Conservation (phyloP, 2,113 vertebrate genomes). For the Colinus virginianus region DNA sequence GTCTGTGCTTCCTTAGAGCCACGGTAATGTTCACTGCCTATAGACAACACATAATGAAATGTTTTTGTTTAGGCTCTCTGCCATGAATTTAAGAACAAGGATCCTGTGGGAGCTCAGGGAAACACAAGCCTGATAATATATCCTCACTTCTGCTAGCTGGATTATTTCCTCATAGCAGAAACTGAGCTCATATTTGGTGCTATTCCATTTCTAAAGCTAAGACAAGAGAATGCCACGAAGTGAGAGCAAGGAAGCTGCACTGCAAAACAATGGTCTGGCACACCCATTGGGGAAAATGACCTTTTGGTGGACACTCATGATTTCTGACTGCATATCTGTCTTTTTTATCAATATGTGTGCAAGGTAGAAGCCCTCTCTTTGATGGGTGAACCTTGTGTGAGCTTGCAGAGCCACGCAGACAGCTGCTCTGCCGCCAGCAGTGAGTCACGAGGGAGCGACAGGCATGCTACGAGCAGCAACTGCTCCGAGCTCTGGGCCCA, state of each 20-base stretch:
- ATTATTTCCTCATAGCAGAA: constrained; percentile 4
- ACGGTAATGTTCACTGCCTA: neutral
- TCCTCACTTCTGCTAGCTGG: neutral
- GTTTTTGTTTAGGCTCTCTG: neutral
- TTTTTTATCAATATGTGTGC: neutral
- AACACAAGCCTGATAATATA: neutral
- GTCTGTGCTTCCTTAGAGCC: neutral
- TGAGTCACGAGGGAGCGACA: neutral
- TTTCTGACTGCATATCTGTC: neutral
- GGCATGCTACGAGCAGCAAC: neutral
- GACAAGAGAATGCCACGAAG: neutral
- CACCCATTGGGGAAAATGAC: accelerated
- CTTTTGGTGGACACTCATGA: neutral
- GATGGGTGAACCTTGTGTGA: neutral
- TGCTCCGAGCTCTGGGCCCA: neutral
- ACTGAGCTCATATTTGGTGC: neutral
- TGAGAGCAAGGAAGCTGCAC: neutral
- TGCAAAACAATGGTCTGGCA: neutral
- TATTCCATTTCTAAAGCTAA: neutral
- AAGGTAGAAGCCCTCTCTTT: neutral
- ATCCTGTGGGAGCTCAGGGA: neutral
- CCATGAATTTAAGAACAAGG: neutral
- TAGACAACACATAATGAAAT: neutral
- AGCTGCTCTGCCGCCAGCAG: neutral
- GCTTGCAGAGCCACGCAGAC: neutral